These are phyloP conservation scores for Atethmia centrago DNA, from an alignment of 2,888 invertebrate genomes.

Conservation along the genomic window DNA sequence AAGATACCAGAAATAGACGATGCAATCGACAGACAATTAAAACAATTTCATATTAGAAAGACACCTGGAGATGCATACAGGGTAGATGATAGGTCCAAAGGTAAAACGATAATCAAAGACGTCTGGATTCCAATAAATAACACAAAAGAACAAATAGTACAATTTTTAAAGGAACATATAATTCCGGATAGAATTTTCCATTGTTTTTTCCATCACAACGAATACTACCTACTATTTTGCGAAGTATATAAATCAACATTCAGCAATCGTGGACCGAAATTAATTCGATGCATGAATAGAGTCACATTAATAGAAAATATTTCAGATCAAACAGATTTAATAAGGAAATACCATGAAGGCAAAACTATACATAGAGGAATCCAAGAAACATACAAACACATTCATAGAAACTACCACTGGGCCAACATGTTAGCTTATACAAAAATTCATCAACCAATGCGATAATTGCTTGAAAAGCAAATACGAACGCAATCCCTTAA, in stretches of 20 bases:
- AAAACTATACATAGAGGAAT: conserved; percentile 40
- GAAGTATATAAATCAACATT: conserved; percentile 56
- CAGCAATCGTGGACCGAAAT: conserved; percentile 58
- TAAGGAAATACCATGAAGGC: conserved; percentile 47
- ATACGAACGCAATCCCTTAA: too few relatives aligned
- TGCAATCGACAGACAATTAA: conserved; percentile 63
- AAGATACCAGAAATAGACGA: conserved; percentile 50
- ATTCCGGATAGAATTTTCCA: conserved; percentile 19
- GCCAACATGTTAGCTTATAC: conserved; percentile 56
- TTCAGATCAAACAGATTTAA: conserved; percentile 35
- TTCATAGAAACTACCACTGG: conserved; percentile 47
- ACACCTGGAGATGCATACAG: conserved; percentile 54
- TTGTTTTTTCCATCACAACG: conserved; percentile 21
- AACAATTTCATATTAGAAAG: conserved; percentile 63
- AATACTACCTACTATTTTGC: conserved; percentile 13
- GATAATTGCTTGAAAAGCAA: too few relatives aligned
- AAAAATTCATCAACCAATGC: conserved; percentile 67
- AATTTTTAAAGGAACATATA: too few relatives aligned
- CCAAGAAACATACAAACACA: conserved; percentile 41
- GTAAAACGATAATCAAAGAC: too few relatives aligned
- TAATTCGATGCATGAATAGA: conserved; percentile 49
- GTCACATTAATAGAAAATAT: conserved; percentile 56
- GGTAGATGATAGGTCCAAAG: too few relatives aligned
- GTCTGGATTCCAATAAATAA: too few relatives aligned
- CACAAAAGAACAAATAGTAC: too few relatives aligned